A percentile compares a stretch with the other conserved stretches of the same genome.
phyloP scores from a whole-genome alignment of 2,888 invertebrate species.

The Acanthoscelides obtectus region DNA sequence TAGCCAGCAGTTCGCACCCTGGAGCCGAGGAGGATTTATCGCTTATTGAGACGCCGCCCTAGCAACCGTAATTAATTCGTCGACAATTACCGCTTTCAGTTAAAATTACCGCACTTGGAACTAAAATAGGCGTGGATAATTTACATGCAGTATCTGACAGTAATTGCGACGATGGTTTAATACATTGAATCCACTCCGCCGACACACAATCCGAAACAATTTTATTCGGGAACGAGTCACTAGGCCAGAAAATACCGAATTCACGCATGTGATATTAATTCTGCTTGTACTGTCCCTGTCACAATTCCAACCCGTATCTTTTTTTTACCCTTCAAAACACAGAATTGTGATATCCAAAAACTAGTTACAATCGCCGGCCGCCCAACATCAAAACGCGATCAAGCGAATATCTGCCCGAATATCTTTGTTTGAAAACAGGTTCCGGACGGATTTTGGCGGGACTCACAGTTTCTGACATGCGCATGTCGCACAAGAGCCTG shows the following conservation, averaged over 20 bases:
- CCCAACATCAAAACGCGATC: too few relatives aligned
- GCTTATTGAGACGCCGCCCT: neutral
- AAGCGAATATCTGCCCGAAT: too few relatives aligned
- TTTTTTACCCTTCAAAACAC: too few relatives aligned
- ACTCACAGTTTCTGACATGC: too few relatives aligned
- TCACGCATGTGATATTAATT: too few relatives aligned
- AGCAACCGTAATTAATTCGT: slow-evolving; percentile 21
- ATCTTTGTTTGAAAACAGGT: too few relatives aligned
- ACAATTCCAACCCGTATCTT: too few relatives aligned
- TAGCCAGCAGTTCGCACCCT: neutral
- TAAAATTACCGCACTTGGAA: slow-evolving; percentile 23
- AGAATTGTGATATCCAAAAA: too few relatives aligned
- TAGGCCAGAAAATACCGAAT: neutral
- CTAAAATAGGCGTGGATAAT: slow-evolving; percentile 23
- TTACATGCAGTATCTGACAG: slow-evolving; percentile 15
- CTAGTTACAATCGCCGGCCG: too few relatives aligned
- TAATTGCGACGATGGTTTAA: neutral
- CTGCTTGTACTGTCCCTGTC: too few relatives aligned
- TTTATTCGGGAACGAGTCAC: neutral
- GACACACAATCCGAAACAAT: neutral
- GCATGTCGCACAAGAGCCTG: too few relatives aligned
- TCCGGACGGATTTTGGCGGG: too few relatives aligned
- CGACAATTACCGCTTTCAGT: slow-evolving; percentile 17
- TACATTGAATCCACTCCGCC: neutral
- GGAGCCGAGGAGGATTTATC: neutral